Conservation (phyloP, 1,140 invertebrate species). For the Phocides pigmalion region DNA sequence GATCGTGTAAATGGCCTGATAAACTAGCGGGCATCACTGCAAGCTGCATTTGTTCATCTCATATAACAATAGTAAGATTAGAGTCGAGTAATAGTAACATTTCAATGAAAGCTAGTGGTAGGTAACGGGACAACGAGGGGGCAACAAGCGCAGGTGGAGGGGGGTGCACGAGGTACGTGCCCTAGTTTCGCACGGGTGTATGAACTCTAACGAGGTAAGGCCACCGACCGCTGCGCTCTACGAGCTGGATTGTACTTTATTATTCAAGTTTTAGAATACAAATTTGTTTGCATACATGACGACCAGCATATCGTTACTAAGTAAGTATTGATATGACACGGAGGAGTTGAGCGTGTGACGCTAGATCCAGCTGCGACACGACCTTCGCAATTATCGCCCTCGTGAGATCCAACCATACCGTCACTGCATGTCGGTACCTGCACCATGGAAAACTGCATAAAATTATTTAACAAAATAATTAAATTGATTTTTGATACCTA, state of each 20-base stretch:
- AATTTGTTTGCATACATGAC: slow-evolving; percentile 43
- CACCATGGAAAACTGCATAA: slow-evolving; percentile 5
- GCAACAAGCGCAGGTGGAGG: slow-evolving; percentile 53
- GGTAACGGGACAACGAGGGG: slow-evolving; percentile 69
- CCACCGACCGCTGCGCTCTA: slow-evolving; percentile 69
- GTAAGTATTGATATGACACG: slow-evolving; percentile 73
- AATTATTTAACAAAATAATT: background rate
- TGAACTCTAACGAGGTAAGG: slow-evolving; percentile 83
- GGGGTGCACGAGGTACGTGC: slow-evolving; percentile 76
- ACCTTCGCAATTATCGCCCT: slow-evolving; percentile 76
- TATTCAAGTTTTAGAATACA: slow-evolving; percentile 34
- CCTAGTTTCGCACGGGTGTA: slow-evolving; percentile 80
- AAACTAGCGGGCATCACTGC: slow-evolving; percentile 22
- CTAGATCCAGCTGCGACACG: slow-evolving; percentile 73
- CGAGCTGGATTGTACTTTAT: slow-evolving; percentile 57
- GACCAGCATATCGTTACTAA: slow-evolving; percentile 71
- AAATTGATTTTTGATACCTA: too few relatives aligned
- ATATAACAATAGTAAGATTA: slow-evolving; percentile 47
- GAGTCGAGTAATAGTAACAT: slow-evolving; percentile 60
- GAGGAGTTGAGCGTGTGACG: slow-evolving; percentile 70
- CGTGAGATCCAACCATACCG: slow-evolving; percentile 55
- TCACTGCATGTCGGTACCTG: slow-evolving; percentile 25
- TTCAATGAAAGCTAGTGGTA: slow-evolving; percentile 77
- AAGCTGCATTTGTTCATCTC: slow-evolving; percentile 37
- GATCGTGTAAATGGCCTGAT: slow-evolving; percentile 27